A percentile compares a stretch with the other conserved stretches of the same genome.
phyloP scores from a whole-genome alignment of 2,888 invertebrate species.

The Nysson spinosus region DNA sequence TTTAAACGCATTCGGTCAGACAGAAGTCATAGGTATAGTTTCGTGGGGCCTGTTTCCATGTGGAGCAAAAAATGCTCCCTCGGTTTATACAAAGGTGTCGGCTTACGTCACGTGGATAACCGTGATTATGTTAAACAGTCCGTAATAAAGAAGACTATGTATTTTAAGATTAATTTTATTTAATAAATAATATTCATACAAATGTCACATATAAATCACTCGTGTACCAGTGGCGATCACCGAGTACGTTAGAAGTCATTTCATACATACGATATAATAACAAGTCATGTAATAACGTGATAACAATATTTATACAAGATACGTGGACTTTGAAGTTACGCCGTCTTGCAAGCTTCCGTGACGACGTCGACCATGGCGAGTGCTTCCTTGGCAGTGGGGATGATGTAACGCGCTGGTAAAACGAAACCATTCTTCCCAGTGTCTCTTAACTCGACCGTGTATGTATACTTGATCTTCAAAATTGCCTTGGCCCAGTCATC shows the following conservation, averaged over 20 bases:
- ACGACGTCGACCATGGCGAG: conserved; percentile 85
- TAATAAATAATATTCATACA: conserved; percentile 39
- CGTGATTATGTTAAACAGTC: conserved; percentile 51
- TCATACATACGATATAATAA: not conserved
- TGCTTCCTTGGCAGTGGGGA: conserved; percentile 86
- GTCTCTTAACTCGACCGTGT: conserved; percentile 93
- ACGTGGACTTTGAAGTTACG: conserved; percentile 16
- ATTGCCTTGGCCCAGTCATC: conserved; percentile 95
- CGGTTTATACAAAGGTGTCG: conserved; percentile 73
- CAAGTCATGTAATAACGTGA: conserved; percentile 1
- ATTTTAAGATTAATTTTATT: conserved; percentile 28
- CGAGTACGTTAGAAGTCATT: too few relatives aligned
- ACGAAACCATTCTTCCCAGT: conserved; percentile 91
- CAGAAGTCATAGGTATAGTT: conserved; percentile 72
- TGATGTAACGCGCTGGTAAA: conserved; percentile 88
- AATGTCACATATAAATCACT: not conserved
- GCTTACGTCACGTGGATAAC: conserved; percentile 71
- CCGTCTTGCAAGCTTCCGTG: conserved; percentile 78
- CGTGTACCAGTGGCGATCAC: too few relatives aligned
- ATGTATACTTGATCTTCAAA: conserved; percentile 90
- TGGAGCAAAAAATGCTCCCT: conserved; percentile 69
- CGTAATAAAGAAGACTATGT: not conserved
- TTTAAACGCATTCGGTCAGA: conserved; percentile 60
- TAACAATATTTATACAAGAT: conserved; percentile 24
- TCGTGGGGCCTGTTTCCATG: conserved; percentile 76